A percentile compares a stretch with the other conserved stretches of the same genome.
Evolutionary conservation across 2,888 invertebrate genomes (phyloP).

Genomic region (Ormyrus labotus): DNA sequence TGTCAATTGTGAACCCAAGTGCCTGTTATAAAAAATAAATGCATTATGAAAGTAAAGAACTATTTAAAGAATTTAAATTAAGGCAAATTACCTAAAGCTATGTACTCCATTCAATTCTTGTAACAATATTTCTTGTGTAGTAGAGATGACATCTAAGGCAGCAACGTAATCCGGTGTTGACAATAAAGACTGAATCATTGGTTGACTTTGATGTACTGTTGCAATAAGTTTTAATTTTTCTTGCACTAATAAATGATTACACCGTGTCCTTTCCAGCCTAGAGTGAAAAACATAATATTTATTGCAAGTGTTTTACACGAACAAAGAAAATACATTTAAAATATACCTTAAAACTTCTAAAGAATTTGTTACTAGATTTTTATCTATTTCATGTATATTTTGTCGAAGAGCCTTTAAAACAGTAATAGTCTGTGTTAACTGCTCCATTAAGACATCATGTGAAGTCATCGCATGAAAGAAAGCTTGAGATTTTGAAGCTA

Average conservation of each 20-base stretch:
- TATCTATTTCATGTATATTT: slow-evolving; percentile 87
- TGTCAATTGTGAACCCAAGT: slow-evolving; percentile 94
- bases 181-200: slow-evolving; percentile 94
- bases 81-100: slow-evolving; percentile 83
- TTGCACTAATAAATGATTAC: slow-evolving; percentile 82
- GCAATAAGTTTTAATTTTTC: slow-evolving; percentile 92
- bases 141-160: slow-evolving; percentile 96
- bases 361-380: slow-evolving; percentile 87
- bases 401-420: slow-evolving; percentile 85
- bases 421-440: slow-evolving; percentile 89
- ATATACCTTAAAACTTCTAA: slow-evolving; percentile 82
- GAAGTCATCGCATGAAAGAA: slow-evolving; percentile 99
- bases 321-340: not conserved
- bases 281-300: not conserved
- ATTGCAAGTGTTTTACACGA: not conserved
- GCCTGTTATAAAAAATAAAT: slow-evolving; percentile 78
- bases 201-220: slow-evolving; percentile 98
- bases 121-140: slow-evolving; percentile 94
- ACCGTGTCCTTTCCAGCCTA: slow-evolving; percentile 81
- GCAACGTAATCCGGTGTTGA: slow-evolving; percentile 98
- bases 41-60: slow-evolving; percentile 12
- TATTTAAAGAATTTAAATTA: slow-evolving; percentile 21
- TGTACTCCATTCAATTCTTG: slow-evolving; percentile 94
- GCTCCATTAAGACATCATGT: slow-evolving; percentile 97
- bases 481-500: slow-evolving; percentile 95